Conservation (phyloP, 2,113 vertebrate species). For the Platanista minor region DNA sequence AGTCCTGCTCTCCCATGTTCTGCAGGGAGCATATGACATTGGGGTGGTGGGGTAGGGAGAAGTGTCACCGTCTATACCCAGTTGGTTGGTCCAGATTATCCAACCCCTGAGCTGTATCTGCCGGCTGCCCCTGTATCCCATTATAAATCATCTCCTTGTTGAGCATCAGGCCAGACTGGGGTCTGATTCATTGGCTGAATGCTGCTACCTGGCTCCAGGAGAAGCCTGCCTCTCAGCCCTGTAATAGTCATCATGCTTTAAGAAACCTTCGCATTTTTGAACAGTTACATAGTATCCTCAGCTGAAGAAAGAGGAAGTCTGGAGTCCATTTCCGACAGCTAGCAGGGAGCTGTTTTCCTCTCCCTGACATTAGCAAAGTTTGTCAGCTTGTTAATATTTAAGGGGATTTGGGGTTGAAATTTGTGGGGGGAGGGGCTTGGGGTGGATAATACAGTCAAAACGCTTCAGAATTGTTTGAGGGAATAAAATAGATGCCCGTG, state of each 20-base stretch:
- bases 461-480: conserved; percentile 41
- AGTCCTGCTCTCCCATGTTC: conserved; percentile 57
- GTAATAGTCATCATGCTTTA: conserved; percentile 65
- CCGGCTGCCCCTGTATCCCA: conserved; percentile 63
- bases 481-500: conserved; percentile 54
- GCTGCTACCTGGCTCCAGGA: conserved; percentile 59
- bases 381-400: conserved; percentile 79
- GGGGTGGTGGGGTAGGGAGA: neutral
- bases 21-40: neutral
- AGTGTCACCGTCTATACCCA: conserved; percentile 18
- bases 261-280: conserved; percentile 72
- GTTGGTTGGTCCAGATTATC: conserved; percentile 80
- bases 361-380: conserved; percentile 76
- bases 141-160: conserved; percentile 75
- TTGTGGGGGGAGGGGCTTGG: neutral
- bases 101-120: conserved; percentile 68
- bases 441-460: conserved; percentile 21
- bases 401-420: conserved; percentile 69
- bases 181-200: conserved; percentile 66
- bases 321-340: conserved; percentile 78
- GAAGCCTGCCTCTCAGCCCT: conserved; percentile 64
- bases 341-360: conserved; percentile 64
- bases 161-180: neutral
- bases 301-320: conserved; percentile 74
- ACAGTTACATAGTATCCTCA: conserved; percentile 72